Evolutionary conservation across 2,888 invertebrate genomes (phyloP).

Genomic region (Malacosoma neustria): DNA sequence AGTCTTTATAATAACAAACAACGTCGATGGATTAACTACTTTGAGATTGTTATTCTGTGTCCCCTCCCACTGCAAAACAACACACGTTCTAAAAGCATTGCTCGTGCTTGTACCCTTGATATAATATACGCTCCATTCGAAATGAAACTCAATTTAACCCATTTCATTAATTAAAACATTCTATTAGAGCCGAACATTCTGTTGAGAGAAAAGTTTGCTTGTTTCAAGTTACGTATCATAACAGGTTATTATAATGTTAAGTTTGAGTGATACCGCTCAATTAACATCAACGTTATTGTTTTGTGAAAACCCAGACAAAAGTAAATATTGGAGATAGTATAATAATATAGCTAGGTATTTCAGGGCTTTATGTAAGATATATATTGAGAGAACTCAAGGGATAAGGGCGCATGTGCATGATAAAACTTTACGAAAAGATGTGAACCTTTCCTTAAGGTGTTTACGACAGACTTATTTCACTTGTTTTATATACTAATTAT

Average conservation of each 20-base stretch:
- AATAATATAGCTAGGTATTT: no score
- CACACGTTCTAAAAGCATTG: slow-evolving; percentile 36
- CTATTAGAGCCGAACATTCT: background rate
- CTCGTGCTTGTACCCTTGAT: slow-evolving; percentile 16
- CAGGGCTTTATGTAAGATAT: no score
- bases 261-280: background rate
- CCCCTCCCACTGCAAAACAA: slow-evolving; percentile 30
- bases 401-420: no score
- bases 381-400: no score
- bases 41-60: background rate
- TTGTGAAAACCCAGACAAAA: no score
- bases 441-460: no score
- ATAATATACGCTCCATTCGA: slow-evolving; percentile 8
- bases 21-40: slow-evolving; percentile 2
- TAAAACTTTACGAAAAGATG: no score
- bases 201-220: background rate
- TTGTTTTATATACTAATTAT: no score
- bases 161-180: background rate
- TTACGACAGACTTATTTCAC: no score
- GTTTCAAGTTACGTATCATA: background rate
- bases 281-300: background rate
- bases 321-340: no score
- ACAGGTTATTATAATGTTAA: background rate
- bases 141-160: background rate
- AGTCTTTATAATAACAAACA: no score